Evolutionary conservation across 2,888 invertebrate species (phyloP), one percentile per base, ranked within the genome.

Genomic region (Spialia ferax): DNA sequence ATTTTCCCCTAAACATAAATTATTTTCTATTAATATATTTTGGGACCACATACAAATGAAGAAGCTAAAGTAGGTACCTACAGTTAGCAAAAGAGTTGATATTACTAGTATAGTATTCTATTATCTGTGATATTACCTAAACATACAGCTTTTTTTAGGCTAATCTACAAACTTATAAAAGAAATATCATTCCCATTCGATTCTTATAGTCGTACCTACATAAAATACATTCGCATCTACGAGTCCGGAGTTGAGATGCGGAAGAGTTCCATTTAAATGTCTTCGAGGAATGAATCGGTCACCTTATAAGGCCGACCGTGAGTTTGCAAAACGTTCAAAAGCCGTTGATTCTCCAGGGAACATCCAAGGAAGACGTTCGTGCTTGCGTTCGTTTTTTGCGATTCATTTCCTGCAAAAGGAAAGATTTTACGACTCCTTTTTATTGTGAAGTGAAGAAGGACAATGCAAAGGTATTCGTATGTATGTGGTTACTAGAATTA

Each of bases 321-420:
- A 86, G 84, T 87, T 84, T 82, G 82, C 78, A 77, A 86, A 88
- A 82, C 79, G 79, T 81, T 77, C 82, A 78, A 80, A 82, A 84
- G 77, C 78, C 79, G 76, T 74, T 70, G 73, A 72, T 75, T 82
- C 83, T 79, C 80, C 45, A 68, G 82, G 80, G 85, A 80, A 75
- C 78, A 72, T 73, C 77, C n/a, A 54, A 70, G 72, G 75, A 77
- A 81, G 83, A 83, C 84, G 81, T 85, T 42, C 42, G 42, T 42
- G 42, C 8, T 80, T 86, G 84, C 79, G 81, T 87, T 88, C 84
- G 82, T 55, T 85, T 89, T 86, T 87, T 82, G 80, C 84, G 77
- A 78, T 80, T 83, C 80, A 82, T 88, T 89, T 87, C 84, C 76
- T 81, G 80, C 81, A 77, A 77, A 62, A 81, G 81, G 86, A 84